Conservation (phyloP, 2,888 invertebrate genomes). For the Acrobasis consociella region DNA sequence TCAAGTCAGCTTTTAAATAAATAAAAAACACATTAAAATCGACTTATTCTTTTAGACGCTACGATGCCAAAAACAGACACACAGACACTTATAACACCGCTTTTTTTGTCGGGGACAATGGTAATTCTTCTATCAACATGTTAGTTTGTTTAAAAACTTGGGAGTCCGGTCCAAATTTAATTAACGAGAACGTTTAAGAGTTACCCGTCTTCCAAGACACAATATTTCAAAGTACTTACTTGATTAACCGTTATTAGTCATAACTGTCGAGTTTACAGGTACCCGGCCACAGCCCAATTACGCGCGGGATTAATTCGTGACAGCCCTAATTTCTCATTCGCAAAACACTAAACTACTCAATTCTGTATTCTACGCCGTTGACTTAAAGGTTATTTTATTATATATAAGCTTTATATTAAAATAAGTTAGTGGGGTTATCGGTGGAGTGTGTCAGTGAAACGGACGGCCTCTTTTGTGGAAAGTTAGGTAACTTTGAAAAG, state of each 20-base stretch:
- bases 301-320: not conserved
- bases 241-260: constrained; percentile 14
- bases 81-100: no score
- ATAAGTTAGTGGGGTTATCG: not conserved
- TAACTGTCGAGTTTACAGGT: constrained; percentile 11
- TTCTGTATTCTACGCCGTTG: not conserved
- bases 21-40: no score
- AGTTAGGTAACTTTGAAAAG: not conserved
- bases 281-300: constrained; percentile 2
- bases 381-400: not conserved
- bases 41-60: no score
- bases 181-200: constrained; percentile 12
- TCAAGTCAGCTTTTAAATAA: no score
- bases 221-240: constrained; percentile 12
- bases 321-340: not conserved
- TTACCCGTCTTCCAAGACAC: constrained; percentile 3
- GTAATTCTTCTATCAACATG: not conserved
- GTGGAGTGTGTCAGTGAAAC: not conserved
- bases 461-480: not conserved
- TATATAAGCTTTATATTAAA: not conserved
- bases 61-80: no score
- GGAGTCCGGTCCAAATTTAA: constrained; percentile 13
- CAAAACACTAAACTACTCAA: not conserved
- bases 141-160: not conserved
- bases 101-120: not conserved